These are phyloP conservation scores for Uria lomvia DNA, from an alignment of 2,113 vertebrate genomes.

Conservation along the genomic window DNA sequence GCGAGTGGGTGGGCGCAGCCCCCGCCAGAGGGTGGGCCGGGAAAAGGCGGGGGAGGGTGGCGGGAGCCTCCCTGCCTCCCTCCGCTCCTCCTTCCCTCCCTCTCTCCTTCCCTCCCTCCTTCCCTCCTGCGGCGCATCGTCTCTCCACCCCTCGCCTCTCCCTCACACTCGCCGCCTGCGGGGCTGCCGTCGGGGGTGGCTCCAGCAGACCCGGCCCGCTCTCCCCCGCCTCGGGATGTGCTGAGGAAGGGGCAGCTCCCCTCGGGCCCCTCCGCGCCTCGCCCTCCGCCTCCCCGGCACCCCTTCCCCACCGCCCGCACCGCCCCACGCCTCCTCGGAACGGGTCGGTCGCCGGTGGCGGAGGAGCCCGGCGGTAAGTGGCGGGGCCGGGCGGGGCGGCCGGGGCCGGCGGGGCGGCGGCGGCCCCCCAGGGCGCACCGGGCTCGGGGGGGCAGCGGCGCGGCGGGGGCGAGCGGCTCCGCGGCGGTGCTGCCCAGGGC, in stretches of 20 bases:
- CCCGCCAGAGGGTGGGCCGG: not conserved
- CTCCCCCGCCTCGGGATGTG: not conserved
- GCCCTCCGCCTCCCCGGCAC: not conserved
- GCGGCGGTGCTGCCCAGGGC: not conserved
- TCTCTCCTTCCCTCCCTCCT: not conserved
- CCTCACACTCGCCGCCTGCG: not conserved
- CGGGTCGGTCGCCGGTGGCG: not conserved
- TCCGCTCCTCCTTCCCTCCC: not conserved
- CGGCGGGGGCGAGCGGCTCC: not conserved
- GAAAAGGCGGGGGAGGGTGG: not conserved
- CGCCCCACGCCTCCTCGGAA: not conserved
- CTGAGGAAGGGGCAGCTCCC: not conserved
- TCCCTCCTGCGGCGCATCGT: not conserved
- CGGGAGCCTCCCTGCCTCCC: not conserved
- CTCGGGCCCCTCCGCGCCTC: not conserved
- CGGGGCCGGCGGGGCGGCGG: not conserved
- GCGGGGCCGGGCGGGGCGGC: not conserved
- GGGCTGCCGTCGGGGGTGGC: not conserved
- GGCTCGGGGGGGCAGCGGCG: not conserved
- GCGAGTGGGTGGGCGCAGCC: not conserved
- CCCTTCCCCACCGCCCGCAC: not conserved
- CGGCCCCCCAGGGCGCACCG: not conserved
- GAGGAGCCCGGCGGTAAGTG: constrained; percentile 21
- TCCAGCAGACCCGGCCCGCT: not conserved
- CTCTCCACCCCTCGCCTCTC: not conserved